Percentiles rank a stretch among this genome's conserved stretches.
These are phyloP conservation scores for Campoplex capitator DNA, from an alignment of 2,888 invertebrate species.

Conservation along the genomic window DNA sequence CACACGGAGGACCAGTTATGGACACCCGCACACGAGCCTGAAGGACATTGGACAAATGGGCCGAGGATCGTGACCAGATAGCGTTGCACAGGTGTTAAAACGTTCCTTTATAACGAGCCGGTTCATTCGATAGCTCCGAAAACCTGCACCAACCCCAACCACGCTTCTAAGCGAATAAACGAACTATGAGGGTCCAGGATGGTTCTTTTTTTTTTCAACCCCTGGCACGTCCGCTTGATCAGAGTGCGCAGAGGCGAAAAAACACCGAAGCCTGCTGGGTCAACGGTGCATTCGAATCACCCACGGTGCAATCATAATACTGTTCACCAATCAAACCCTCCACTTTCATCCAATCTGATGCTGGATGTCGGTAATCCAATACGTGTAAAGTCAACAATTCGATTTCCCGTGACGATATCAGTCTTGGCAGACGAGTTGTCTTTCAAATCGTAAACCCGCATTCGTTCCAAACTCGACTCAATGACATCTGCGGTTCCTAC, in stretches of 20 bases:
- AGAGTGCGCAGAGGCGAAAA: slow-evolving; percentile 5
- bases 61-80: slow-evolving; percentile 62
- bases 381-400: neutral
- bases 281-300: neutral
- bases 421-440: neutral
- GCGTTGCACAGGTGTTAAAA: slow-evolving; percentile 69
- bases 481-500: neutral
- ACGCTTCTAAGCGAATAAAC: slow-evolving; percentile 58
- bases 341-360: neutral
- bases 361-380: neutral
- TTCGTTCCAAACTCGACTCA: neutral
- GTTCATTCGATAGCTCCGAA: slow-evolving; percentile 44
- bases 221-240: slow-evolving; percentile 41
- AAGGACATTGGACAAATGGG: slow-evolving; percentile 55
- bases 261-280: neutral
- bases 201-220: slow-evolving; percentile 26
- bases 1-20: neutral
- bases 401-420: neutral
- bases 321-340: neutral
- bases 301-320: neutral
- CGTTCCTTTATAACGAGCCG: slow-evolving; percentile 51
- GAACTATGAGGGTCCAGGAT: slow-evolving; percentile 37
- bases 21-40: slow-evolving; percentile 19
- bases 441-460: neutral
- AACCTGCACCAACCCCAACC: neutral